Percentiles rank a stretch among this genome's conserved stretches.
phyloP scores from a whole-genome alignment of 2,888 invertebrate genomes.

The Erebia aethiops region DNA sequence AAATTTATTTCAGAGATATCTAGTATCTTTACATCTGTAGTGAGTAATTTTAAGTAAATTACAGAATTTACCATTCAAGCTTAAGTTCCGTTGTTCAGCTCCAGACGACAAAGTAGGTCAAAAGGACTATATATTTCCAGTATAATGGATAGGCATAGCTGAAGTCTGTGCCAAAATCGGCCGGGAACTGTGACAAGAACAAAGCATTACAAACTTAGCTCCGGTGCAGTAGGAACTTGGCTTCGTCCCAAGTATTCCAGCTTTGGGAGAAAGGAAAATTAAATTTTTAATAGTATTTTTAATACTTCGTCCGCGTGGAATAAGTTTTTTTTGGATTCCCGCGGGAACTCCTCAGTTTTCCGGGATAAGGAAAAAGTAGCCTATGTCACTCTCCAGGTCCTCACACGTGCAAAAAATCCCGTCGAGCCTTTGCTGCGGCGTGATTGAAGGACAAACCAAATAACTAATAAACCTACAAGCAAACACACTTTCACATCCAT shows the following conservation, averaged over 20 bases:
- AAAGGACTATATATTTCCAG: slow-evolving; percentile 7
- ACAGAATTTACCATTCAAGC: not conserved
- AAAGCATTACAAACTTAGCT: slow-evolving; percentile 27
- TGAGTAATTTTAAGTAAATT: not conserved
- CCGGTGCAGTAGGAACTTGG: slow-evolving; percentile 28
- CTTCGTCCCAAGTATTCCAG: slow-evolving; percentile 30
- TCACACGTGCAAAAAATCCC: too few species aligned
- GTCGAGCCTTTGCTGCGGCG: too few species aligned
- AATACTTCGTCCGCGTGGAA: not conserved
- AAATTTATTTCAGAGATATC: too few species aligned
- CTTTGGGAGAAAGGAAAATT: slow-evolving; percentile 14
- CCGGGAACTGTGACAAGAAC: slow-evolving; percentile 31
- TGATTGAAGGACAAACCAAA: too few species aligned
- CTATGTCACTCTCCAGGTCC: too few species aligned
- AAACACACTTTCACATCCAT: too few species aligned
- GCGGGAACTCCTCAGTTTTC: too few species aligned
- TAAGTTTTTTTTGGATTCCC: too few species aligned
- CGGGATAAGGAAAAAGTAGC: too few species aligned
- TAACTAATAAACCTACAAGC: too few species aligned
- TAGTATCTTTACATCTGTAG: too few species aligned
- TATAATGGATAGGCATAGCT: not conserved
- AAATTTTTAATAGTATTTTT: not conserved
- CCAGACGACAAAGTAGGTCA: slow-evolving; percentile 5
- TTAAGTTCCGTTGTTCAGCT: not conserved
- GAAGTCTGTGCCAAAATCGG: slow-evolving; percentile 31